Percentiles rank a stretch among this genome's conserved stretches.
phyloP scores from a whole-genome alignment of 2,888 invertebrate species.

The Drosophila leonis region DNA sequence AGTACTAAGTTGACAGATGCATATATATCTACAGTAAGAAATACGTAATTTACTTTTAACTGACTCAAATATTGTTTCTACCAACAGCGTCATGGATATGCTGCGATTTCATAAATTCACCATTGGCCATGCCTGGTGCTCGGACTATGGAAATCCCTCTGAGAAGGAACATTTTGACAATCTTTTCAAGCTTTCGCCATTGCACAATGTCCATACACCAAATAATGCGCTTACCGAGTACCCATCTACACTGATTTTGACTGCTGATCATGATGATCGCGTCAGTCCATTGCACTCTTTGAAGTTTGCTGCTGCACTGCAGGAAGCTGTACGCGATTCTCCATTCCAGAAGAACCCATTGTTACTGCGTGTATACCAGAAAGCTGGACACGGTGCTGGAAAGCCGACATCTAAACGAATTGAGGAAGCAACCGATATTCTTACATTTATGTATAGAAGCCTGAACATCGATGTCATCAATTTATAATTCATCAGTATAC shows the following conservation, averaged over 20 bases:
- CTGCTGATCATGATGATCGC: slow-evolving; percentile 99
- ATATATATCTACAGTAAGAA: no score
- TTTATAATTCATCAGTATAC: slow-evolving; percentile 66
- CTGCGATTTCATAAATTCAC: slow-evolving; percentile 99
- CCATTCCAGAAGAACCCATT: slow-evolving; percentile 93
- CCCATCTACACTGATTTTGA: slow-evolving; percentile 95
- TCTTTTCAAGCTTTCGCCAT: slow-evolving; percentile 94
- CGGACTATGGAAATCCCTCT: slow-evolving; percentile 97
- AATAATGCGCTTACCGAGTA: slow-evolving; percentile 88
- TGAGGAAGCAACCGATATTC: slow-evolving; percentile 96
- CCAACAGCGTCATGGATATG: slow-evolving; percentile 96
- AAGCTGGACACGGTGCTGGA: slow-evolving; percentile 98
- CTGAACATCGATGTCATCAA: slow-evolving; percentile 82
- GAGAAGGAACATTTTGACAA: slow-evolving; percentile 94
- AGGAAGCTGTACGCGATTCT: slow-evolving; percentile 89
- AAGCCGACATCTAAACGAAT: slow-evolving; percentile 99
- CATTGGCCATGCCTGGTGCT: slow-evolving; percentile 97
- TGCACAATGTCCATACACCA: slow-evolving; percentile 94
- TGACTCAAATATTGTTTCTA: background rate
- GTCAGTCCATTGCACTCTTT: slow-evolving; percentile 99
- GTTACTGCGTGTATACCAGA: slow-evolving; percentile 95
- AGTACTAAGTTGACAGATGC: no score
- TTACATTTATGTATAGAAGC: slow-evolving; percentile 86
- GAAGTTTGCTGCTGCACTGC: slow-evolving; percentile 96
- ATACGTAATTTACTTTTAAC: background rate